Conservation (phyloP, 2,888 invertebrate species). For the Cosmia pyralina region DNA sequence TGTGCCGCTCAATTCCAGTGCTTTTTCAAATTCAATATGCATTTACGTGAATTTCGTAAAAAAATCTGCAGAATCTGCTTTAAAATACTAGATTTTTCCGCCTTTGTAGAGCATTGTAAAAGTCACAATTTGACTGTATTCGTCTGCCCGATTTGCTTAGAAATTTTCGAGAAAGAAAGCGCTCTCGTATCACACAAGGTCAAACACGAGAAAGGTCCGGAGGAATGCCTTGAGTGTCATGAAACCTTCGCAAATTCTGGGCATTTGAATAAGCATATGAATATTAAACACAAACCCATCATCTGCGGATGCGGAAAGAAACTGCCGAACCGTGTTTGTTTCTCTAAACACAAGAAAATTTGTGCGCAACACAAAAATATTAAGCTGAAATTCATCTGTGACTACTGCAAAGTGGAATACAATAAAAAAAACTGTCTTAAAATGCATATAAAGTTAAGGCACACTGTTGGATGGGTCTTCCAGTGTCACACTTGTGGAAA, state of each 20-base stretch:
- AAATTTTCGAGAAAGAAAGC: slow-evolving; percentile 60
- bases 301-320: slow-evolving; percentile 71
- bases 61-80: slow-evolving; percentile 71
- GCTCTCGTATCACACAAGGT: slow-evolving; percentile 60
- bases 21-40: slow-evolving; percentile 67
- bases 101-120: slow-evolving; percentile 61
- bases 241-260: slow-evolving; percentile 61
- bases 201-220: slow-evolving; percentile 50
- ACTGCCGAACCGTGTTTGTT: slow-evolving; percentile 72
- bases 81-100: slow-evolving; percentile 60
- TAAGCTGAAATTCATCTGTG: slow-evolving; percentile 67
- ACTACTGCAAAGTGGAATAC: slow-evolving; percentile 73
- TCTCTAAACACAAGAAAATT: slow-evolving; percentile 63
- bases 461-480: slow-evolving; percentile 59
- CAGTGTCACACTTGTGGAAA: slow-evolving; percentile 78
- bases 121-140: slow-evolving; percentile 60
- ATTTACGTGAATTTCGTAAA: slow-evolving; percentile 67
- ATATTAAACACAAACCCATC: slow-evolving; percentile 63
- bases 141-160: slow-evolving; percentile 69
- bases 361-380: slow-evolving; percentile 55
- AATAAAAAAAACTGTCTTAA: slow-evolving; percentile 63
- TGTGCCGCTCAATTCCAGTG: slow-evolving; percentile 65
- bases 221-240: slow-evolving; percentile 72
- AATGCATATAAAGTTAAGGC: slow-evolving; percentile 69
- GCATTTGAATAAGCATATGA: slow-evolving; percentile 66